A percentile compares a stretch with the other conserved stretches of the same genome.
These are phyloP conservation scores for Metallyticus violacea DNA, from an alignment of 2,888 invertebrate genomes.

Conservation along the genomic window DNA sequence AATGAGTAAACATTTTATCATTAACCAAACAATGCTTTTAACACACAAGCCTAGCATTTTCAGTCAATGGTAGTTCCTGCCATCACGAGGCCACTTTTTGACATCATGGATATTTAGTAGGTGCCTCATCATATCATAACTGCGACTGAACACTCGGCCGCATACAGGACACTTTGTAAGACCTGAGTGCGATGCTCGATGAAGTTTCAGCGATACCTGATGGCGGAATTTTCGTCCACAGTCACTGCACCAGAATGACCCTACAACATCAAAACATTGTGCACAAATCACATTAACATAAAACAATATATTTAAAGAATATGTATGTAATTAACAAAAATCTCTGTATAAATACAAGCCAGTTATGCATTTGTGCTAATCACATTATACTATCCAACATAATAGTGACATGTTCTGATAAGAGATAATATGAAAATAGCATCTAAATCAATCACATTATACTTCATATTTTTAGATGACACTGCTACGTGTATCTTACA, in stretches of 20 bases:
- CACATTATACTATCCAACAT: too few species aligned
- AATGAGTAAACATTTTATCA: too few species aligned
- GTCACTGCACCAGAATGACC: conserved; percentile 54
- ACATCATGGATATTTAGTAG: neutral
- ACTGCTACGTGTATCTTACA: too few species aligned
- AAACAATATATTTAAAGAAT: too few species aligned
- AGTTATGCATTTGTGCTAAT: too few species aligned
- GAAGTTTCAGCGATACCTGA: conserved; percentile 59
- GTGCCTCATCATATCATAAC: conserved; percentile 19
- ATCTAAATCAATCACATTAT: too few species aligned
- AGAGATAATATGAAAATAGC: too few species aligned
- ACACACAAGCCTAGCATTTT: neutral
- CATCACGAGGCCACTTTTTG: neutral
- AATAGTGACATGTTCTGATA: too few species aligned
- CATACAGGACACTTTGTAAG: conserved; percentile 63
- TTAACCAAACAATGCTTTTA: too few species aligned
- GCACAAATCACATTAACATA: neutral
- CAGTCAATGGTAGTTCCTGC: neutral
- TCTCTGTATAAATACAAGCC: neutral
- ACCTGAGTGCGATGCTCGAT: conserved; percentile 61
- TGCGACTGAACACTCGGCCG: conserved; percentile 57
- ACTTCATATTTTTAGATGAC: too few species aligned
- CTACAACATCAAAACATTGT: neutral
- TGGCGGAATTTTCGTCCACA: conserved; percentile 62
- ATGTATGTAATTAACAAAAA: neutral